These are phyloP conservation scores for Liasis olivaceus DNA, from an alignment of 2,797 vertebrate species.

Conservation along the genomic window DNA sequence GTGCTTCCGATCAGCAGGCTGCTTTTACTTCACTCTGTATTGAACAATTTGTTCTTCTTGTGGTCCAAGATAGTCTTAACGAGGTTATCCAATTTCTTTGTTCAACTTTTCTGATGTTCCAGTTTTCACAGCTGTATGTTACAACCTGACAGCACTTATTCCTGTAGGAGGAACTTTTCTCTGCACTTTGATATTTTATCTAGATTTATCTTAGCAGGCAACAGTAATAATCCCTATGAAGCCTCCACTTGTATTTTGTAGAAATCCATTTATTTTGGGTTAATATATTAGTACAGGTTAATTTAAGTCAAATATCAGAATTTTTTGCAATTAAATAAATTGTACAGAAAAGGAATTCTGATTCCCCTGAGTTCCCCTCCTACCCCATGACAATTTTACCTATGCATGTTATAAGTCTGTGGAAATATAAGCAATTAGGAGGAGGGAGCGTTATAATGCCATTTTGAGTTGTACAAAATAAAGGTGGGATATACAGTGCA, in stretches of 20 bases:
- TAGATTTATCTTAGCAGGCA: not conserved
- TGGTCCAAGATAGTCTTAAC: not conserved
- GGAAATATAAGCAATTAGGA: not conserved
- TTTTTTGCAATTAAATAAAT: not conserved
- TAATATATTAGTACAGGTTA: not conserved
- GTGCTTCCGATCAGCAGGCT: not conserved
- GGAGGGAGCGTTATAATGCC: not conserved
- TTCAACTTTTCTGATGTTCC: not conserved
- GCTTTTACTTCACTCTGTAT: not conserved
- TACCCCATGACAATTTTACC: not conserved
- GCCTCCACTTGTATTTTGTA: not conserved
- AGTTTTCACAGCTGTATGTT: not conserved
- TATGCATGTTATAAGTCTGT: not conserved
- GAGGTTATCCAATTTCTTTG: not conserved
- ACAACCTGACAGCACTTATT: not conserved
- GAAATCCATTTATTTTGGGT: not conserved
- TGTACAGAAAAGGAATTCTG: not conserved
- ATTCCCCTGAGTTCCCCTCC: not conserved
- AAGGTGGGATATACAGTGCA: not conserved
- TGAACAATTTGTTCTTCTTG: not conserved
- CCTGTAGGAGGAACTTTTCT: not conserved
- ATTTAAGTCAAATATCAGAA: not conserved
- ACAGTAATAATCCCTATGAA: not conserved
- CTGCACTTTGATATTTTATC: not conserved
- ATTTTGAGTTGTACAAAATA: not conserved